Evolutionary conservation across 30 jellyfish, hydroid and myxozoan species (phyloP).

Genomic region (Pelagia noctiluca): DNA sequence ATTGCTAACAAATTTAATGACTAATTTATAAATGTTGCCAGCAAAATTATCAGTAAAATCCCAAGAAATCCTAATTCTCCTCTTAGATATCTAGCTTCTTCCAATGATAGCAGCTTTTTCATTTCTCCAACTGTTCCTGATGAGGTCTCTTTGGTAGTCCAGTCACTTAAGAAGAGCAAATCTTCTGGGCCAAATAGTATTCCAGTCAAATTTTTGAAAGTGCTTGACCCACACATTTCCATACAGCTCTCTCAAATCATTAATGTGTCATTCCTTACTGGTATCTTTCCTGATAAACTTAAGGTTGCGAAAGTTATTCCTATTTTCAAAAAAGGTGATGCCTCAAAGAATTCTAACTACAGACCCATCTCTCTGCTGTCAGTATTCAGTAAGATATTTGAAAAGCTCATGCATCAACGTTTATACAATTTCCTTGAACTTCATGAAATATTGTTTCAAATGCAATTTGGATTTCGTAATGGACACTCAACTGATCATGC

Average conservation of each 20-base stretch:
- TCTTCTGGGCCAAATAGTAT: too few species aligned
- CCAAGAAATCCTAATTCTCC: constrained; percentile 33
- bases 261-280: constrained; percentile 8
- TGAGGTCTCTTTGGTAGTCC: background rate
- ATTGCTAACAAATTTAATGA: constrained; percentile 34
- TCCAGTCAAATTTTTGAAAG: too few species aligned
- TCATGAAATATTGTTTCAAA: background rate
- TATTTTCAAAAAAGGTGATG: too few species aligned
- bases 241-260: constrained; percentile 7
- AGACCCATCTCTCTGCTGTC: too few species aligned
- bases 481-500: background rate
- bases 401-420: background rate
- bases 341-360: too few species aligned
- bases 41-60: constrained; percentile 10
- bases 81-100: background rate
- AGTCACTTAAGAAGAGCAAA: too few species aligned
- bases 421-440: background rate
- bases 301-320: background rate
- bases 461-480: constrained; percentile 4
- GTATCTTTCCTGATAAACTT: constrained; percentile 7
- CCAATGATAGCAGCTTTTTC: background rate
- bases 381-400: too few species aligned
- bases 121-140: constrained; percentile 12
- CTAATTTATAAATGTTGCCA: constrained; percentile 19
- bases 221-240: background rate